Percentiles rank a stretch among this genome's conserved stretches.
Evolutionary conservation across 2,113 vertebrate genomes (phyloP).

Genomic region (Chascanopsetta lugubris): DNA sequence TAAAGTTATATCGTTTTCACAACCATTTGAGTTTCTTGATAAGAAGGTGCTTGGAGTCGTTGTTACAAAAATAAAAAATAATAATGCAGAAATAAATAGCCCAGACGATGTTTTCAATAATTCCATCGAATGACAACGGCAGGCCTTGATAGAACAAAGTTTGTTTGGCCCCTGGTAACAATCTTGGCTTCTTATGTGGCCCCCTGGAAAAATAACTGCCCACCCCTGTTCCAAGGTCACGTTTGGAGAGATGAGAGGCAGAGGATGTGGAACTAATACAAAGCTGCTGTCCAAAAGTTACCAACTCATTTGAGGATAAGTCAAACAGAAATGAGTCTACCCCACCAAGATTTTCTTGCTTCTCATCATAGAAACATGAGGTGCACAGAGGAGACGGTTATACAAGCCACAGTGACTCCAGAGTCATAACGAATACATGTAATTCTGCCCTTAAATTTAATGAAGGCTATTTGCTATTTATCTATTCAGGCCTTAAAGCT

Average conservation of each 20-base stretch:
- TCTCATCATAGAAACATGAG: background rate
- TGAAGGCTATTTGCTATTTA: slow-evolving; percentile 1
- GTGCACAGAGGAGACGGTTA: background rate
- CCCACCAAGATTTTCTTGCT: background rate
- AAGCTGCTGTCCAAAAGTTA: slow-evolving; percentile 2
- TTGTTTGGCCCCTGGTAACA: no score
- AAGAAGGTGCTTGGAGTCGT: no score
- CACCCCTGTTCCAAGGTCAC: no score
- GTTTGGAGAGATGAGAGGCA: slow-evolving; percentile 10
- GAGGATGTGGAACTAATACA: slow-evolving; percentile 21
- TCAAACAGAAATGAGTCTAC: slow-evolving; percentile 6
- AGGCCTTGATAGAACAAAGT: no score
- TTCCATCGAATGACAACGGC: no score
- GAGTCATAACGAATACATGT: background rate
- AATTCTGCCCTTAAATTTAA: background rate
- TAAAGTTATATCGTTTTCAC: no score
- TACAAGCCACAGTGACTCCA: background rate
- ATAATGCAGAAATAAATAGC: no score
- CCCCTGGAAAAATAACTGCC: no score
- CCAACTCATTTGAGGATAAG: background rate
- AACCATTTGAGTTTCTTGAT: no score
- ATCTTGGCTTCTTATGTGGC: no score
- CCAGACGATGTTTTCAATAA: no score
- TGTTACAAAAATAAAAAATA: no score
- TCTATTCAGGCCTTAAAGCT: background rate